A percentile compares a stretch with the other conserved stretches of the same genome.
Conservation (phyloP, 2,113 vertebrate genomes). For the Rhagologus leucostigma region DNA sequence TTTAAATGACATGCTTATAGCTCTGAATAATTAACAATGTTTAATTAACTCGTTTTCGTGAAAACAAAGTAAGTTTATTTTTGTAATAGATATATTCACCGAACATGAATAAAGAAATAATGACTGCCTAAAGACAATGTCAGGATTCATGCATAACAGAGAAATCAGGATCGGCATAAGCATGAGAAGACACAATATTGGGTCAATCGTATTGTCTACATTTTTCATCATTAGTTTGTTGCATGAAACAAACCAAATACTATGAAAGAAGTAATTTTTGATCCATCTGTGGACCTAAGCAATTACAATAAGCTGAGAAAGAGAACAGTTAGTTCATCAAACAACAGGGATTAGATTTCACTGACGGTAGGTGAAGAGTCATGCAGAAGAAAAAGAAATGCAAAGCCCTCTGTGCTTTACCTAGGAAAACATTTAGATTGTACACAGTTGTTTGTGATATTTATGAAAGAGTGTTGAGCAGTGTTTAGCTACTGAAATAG, state of each 20-base stretch:
- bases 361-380: neutral
- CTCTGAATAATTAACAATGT: neutral
- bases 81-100: neutral
- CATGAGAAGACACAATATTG: neutral
- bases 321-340: neutral
- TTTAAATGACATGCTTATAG: neutral
- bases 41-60: neutral
- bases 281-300: neutral
- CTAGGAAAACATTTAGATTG: neutral
- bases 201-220: neutral
- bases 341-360: neutral
- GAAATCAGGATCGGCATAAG: neutral
- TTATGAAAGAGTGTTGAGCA: neutral
- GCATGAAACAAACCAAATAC: neutral
- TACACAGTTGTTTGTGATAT: neutral
- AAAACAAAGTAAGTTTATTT: neutral
- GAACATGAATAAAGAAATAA: neutral
- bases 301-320: neutral
- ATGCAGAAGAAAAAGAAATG: neutral
- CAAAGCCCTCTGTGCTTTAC: neutral
- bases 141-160: neutral
- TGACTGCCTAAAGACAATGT: neutral
- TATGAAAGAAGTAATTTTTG: neutral
- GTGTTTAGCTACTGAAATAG: neutral
- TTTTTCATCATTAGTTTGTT: neutral